These are phyloP conservation scores for Pollimyrus isidori DNA, from an alignment of 2,113 vertebrate genomes.

Conservation along the genomic window DNA sequence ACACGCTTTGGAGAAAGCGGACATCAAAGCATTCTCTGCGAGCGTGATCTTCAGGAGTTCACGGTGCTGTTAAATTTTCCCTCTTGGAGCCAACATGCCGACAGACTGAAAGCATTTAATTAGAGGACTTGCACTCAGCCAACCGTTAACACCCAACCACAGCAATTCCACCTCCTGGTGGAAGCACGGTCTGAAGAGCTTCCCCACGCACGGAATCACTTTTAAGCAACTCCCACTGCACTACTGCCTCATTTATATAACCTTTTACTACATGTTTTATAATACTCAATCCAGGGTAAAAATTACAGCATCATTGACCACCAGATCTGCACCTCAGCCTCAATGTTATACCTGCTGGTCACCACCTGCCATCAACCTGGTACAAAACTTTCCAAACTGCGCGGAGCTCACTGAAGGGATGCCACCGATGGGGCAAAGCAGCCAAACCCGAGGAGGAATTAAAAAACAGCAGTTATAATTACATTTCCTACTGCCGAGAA, in stretches of 20 bases:
- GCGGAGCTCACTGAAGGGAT: not conserved
- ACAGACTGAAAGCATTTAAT: conserved; percentile 29
- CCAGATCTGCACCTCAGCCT: not conserved
- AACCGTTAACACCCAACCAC: not conserved
- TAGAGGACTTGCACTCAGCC: conserved; percentile 7
- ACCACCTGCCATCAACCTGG: not conserved
- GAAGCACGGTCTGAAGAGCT: not conserved
- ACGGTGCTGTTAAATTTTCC: conserved; percentile 27
- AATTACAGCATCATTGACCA: not conserved
- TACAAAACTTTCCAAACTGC: not conserved
- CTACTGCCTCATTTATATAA: not conserved
- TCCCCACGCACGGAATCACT: not conserved
- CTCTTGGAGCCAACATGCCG: conserved; percentile 23
- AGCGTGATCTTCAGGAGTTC: conserved; percentile 14
- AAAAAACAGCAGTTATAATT: not conserved
- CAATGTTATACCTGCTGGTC: not conserved
- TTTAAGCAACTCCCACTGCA: not conserved
- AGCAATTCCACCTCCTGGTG: not conserved
- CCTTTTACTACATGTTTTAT: not conserved
- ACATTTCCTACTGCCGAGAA: not conserved
- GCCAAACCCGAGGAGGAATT: not conserved
- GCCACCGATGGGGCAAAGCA: not conserved
- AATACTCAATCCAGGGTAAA: not conserved
- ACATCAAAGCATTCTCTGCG: conserved; percentile 2
- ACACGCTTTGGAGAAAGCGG: not conserved